Evolutionary conservation across 37 sponge, comb jelly and placozoan genomes (phyloP).

Genomic region (Halichondria panicea): DNA sequence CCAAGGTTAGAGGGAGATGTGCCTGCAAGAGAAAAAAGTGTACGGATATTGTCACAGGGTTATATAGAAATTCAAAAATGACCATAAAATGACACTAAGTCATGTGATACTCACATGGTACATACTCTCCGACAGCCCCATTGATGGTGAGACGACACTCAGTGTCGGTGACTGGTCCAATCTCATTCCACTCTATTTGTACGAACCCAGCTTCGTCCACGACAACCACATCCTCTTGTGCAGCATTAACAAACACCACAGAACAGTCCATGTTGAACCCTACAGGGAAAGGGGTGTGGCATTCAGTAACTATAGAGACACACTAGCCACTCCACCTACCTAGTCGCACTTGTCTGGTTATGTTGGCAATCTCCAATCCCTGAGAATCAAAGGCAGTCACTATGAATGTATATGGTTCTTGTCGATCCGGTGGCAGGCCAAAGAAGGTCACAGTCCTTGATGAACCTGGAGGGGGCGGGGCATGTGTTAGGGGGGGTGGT

Average conservation of each 20-base stretch:
- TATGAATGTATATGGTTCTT: background rate
- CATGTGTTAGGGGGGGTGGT: no score
- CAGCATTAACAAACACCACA: conserved; percentile 21
- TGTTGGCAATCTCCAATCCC: background rate
- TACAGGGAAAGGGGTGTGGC: background rate
- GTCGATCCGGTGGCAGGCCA: background rate
- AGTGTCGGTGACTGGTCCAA: conserved; percentile 22
- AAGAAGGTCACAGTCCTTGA: background rate
- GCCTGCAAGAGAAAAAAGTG: conserved; percentile 8
- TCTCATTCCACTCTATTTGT: conserved; percentile 1
- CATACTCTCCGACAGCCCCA: background rate
- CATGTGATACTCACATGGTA: background rate
- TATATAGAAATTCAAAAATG: background rate
- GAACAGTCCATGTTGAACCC: conserved; percentile 43
- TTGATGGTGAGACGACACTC: conserved; percentile 12
- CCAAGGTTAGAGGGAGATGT: background rate
- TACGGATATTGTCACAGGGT: background rate
- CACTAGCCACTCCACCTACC: background rate
- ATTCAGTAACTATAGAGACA: background rate
- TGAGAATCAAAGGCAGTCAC: conserved; percentile 1
- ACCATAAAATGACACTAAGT: background rate
- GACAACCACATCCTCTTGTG: background rate
- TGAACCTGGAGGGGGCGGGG: no score
- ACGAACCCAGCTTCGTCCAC: background rate
- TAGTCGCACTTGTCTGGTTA: conserved; percentile 31